Evolutionary conservation across 2,797 vertebrate genomes (phyloP), one percentile per base, ranked within the genome.

Genomic region (Rhadinocentrus ornatus): DNA sequence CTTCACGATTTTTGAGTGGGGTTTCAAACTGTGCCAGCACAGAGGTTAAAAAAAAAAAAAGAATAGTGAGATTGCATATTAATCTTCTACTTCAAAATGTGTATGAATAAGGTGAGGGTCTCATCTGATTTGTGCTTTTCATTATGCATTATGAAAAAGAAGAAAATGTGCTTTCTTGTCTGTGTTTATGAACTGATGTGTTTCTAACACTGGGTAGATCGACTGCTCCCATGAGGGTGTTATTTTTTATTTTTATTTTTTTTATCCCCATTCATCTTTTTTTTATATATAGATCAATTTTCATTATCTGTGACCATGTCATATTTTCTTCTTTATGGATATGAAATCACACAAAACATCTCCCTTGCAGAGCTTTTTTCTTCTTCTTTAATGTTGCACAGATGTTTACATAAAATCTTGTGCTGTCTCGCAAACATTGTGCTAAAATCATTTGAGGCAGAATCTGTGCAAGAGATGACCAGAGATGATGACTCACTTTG

Each of bases 1-100:
- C 69, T 69, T 87, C 57, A 27, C 75, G 58, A 55, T 57, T 85
- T 80, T 76, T 81, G 31, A 81, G 37, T 72, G 78, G 71, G 61
- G 80, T 77, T 80, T 86, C 83, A 27, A 83, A 83, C 75, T 77
- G 82, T 86, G 73, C 74, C 74, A 66, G 71, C 62, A 79, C 58
- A 67, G 11, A 29, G 31, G 26, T 66, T 52, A 46, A 20, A 44
- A 37, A 37, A 13, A 35, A 7, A 16, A 27, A 65, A 73, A 66
- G n/a, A 68, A 53, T 4, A 26, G 26, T 62, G 50, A 27, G 61
- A 71, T 50, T 44, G 50, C 58, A 60, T 58, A 55, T 63, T 57
- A 56, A 41, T 57, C 57, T 48, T 56, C 16, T 76, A n/a, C 52
- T 39, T 66, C 20, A 70, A 35, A 34, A 62, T 65, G 48, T 81